Percentiles rank a stretch among this genome's conserved stretches.
Evolutionary conservation across 2,797 vertebrate species (phyloP).

Genomic region (Lophotriccus pileatus): DNA sequence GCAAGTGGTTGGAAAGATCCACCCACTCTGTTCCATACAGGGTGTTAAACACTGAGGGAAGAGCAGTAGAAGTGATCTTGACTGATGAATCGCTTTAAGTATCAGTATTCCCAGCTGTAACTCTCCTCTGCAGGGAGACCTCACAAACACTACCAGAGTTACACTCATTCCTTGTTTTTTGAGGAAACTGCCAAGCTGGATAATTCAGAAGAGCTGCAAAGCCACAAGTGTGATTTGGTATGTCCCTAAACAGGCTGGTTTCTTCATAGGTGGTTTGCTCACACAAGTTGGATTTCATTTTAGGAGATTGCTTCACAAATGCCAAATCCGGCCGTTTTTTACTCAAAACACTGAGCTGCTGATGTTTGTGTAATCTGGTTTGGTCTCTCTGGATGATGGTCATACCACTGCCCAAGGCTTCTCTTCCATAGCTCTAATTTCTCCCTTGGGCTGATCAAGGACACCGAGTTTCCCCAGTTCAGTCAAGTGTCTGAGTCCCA

Average conservation of each 20-base stretch:
- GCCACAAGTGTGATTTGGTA: background rate
- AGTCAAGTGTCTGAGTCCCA: background rate
- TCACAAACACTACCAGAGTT: background rate
- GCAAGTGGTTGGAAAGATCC: background rate
- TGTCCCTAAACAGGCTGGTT: background rate
- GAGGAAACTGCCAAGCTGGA: background rate
- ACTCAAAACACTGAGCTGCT: background rate
- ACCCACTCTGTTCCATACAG: no score
- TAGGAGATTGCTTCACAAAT: background rate
- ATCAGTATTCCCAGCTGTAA: background rate
- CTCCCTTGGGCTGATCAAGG: background rate
- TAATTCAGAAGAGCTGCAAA: background rate
- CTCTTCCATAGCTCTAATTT: fast-evolving
- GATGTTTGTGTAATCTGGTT: background rate
- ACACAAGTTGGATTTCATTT: background rate
- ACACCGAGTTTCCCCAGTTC: fast-evolving
- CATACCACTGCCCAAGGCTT: background rate
- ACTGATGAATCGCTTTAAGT: fast-evolving
- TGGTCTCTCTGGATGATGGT: background rate
- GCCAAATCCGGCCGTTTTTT: no score
- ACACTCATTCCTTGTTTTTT: background rate
- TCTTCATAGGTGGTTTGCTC: background rate
- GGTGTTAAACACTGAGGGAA: background rate
- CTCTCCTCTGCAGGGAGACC: no score
- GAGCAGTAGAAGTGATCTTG: background rate